phyloP scores from a whole-genome alignment of 2,888 invertebrate species.

The Geophilus truncorum region DNA sequence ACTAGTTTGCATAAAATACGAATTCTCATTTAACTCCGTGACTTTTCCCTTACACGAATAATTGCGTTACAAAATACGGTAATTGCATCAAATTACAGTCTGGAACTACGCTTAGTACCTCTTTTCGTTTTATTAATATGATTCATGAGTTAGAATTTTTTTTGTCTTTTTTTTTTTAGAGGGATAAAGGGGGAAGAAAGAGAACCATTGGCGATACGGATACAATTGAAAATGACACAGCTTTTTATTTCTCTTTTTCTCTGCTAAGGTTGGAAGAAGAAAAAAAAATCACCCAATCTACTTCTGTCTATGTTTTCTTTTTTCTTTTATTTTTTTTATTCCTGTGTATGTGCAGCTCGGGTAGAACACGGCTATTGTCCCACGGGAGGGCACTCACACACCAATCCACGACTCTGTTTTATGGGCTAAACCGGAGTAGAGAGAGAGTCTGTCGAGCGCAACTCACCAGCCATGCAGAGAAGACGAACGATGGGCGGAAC shows the following conservation, averaged over 20 bases:
- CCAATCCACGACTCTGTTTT: constrained; percentile 5
- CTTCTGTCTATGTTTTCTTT: neutral
- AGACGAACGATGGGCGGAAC: constrained; percentile 4
- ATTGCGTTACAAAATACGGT: neutral
- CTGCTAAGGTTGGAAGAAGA: neutral
- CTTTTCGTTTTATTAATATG: neutral
- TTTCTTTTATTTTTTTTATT: neutral
- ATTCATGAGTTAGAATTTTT: neutral
- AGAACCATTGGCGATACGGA: constrained; percentile 15
- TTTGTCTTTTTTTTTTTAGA: neutral
- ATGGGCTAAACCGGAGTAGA: neutral
- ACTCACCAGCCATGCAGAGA: constrained; percentile 3
- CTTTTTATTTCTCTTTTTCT: neutral
- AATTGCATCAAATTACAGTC: neutral
- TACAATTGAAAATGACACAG: constrained; percentile 24
- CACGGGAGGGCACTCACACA: constrained; percentile 15
- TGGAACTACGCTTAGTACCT: neutral
- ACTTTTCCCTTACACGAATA: neutral
- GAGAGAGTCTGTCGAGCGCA: constrained; percentile 11
- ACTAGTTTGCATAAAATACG: neutral
- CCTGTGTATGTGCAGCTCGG: neutral
- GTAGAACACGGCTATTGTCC: constrained; percentile 1
- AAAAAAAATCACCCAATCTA: neutral
- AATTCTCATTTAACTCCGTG: neutral
- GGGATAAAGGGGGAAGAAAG: neutral